phyloP scores from a whole-genome alignment of 2,113 vertebrate species.

The Plestiodon gilberti region DNA sequence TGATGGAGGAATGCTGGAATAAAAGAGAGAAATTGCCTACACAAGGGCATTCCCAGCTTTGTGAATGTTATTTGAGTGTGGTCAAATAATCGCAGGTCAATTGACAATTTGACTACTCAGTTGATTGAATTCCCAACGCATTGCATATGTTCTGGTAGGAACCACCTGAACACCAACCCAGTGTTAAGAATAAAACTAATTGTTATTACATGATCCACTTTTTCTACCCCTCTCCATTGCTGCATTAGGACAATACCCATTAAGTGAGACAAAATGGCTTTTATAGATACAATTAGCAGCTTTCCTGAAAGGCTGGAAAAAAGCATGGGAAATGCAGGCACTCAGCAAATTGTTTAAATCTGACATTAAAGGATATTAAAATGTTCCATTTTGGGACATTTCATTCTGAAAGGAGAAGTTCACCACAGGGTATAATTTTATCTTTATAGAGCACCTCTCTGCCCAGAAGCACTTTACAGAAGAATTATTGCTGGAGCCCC shows the following conservation, averaged over 20 bases:
- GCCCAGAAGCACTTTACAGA: neutral
- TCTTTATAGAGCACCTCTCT: neutral
- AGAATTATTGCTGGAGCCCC: neutral
- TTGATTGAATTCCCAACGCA: neutral
- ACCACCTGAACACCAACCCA: neutral
- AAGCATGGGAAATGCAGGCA: neutral
- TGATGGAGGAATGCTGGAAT: neutral
- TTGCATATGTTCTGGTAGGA: neutral
- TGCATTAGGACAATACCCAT: neutral
- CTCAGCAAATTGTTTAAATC: neutral
- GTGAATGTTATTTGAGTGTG: neutral
- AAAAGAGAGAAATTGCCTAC: neutral
- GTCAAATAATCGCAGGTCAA: neutral
- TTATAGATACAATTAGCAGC: constrained; percentile 8
- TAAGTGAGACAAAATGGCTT: constrained; percentile 14
- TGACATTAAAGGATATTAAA: constrained; percentile 3
- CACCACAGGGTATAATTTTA: neutral
- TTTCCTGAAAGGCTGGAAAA: neutral
- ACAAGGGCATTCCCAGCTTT: neutral
- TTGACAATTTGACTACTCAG: neutral
- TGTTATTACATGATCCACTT: fast-evolving
- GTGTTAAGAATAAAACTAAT: neutral
- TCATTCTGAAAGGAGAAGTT: neutral
- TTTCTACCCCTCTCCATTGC: fast-evolving
- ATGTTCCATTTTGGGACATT: fast-evolving